phyloP scores from a whole-genome alignment of 1,140 invertebrate genomes.

The Campodea augens region DNA sequence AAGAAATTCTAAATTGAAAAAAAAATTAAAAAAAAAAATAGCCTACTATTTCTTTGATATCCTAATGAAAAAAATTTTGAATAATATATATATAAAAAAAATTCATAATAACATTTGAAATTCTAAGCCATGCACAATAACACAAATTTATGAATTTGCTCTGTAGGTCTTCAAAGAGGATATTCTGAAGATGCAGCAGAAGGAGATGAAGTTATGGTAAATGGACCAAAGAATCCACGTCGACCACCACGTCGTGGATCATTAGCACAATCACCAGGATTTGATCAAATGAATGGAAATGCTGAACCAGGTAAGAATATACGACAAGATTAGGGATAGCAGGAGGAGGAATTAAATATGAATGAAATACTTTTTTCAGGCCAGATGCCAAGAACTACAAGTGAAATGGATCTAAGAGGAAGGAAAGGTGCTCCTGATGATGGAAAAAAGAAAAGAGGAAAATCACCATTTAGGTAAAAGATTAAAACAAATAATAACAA shows the following conservation, averaged over 20 bases:
- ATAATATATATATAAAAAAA: too few species aligned
- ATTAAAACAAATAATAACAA: too few species aligned
- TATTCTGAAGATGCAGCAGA: slow-evolving; percentile 64
- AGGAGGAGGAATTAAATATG: background rate
- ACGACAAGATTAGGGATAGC: background rate
- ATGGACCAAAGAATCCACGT: slow-evolving; percentile 29
- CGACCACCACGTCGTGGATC: slow-evolving; percentile 55
- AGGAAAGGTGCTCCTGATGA: slow-evolving; percentile 25
- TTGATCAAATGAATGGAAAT: slow-evolving; percentile 13
- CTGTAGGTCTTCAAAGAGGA: slow-evolving; percentile 51
- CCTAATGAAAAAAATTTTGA: too few species aligned
- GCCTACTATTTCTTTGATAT: too few species aligned
- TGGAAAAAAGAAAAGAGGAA: slow-evolving; percentile 65
- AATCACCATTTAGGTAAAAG: slow-evolving; percentile 69
- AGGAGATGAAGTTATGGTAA: slow-evolving; percentile 38
- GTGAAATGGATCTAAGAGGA: slow-evolving; percentile 41
- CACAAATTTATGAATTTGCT: background rate
- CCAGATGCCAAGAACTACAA: slow-evolving; percentile 46
- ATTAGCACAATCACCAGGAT: slow-evolving; percentile 32
- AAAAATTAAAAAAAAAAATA: too few species aligned
- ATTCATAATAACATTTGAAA: background rate
- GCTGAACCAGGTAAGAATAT: slow-evolving; percentile 13
- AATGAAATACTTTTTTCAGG: slow-evolving; percentile 16
- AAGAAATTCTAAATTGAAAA: background rate
- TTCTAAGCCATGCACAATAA: background rate